Evolutionary conservation across 1,140 invertebrate species (phyloP), one percentile per base, ranked within the genome.

Genomic region (Drosophila quadrilineata): DNA sequence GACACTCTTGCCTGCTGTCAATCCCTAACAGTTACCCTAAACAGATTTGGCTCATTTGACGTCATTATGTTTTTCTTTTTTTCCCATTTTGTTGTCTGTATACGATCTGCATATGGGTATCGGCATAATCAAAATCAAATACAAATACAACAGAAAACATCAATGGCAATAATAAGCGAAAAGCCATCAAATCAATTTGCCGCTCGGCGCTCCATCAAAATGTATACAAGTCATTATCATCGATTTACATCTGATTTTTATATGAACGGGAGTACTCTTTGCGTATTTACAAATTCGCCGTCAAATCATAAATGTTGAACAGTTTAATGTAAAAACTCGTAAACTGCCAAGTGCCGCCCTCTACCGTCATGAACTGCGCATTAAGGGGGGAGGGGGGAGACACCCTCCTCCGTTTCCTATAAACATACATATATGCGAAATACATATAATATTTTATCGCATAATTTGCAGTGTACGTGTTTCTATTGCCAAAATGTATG

Each of bases 41-140:
- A 58, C 41, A 46, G 48, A 71, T 66, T 36, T 70, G 52, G 33
- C 59, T 69, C 31, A 73, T 76, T 84, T 82, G 64, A 84, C 77
- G 73, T 82, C 77, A 77, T 77, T 77, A 64, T 82, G 63, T 82
- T 73, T 56, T n/a, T n/a, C n/a, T n/a, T n/a, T n/a, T n/a, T n/a
- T n/a, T n/a, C n/a, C n/a, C n/a, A n/a, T n/a, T n/a, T n/a, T n/a
- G n/a, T n/a, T n/a, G n/a, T n/a, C n/a, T n/a, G n/a, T n/a, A n/a
- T n/a, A n/a, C n/a, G n/a, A n/a, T n/a, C n/a, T 62, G 75, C 75
- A 80, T 79, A 76, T 66, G 71, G 57, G 35, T 36, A 43, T 24
- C n/a, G n/a, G 31, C 10, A 33, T 35, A 35, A 35, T 35, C 33
- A 35, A 45, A 22, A 33, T 31, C 54, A 59, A 12, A 10, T 2